Evolutionary conservation across 2,888 invertebrate genomes (phyloP).

Genomic region (Luffia ferchaultella): DNA sequence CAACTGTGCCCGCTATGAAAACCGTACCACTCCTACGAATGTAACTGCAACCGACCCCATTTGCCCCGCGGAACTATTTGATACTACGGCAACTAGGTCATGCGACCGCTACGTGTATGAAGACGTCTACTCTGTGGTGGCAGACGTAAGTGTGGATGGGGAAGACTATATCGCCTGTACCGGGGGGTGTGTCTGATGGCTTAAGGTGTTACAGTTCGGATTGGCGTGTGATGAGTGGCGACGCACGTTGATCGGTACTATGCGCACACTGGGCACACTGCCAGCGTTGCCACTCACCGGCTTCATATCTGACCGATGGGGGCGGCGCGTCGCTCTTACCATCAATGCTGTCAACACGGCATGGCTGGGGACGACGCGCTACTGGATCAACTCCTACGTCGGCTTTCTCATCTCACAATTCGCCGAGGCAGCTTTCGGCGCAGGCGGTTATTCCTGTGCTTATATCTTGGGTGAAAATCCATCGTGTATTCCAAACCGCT

Average conservation of each 20-base stretch:
- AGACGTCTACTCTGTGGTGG: conserved; percentile 36
- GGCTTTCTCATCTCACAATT: conserved; percentile 74
- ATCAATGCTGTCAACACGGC: conserved; percentile 65
- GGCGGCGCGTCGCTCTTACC: conserved; percentile 65
- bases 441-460: conserved; percentile 73
- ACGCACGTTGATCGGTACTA: conserved; percentile 73
- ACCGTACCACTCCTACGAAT: conserved; percentile 7
- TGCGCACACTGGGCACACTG: conserved; percentile 73
- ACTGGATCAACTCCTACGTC: conserved; percentile 65
- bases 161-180: no score
- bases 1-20: conserved; percentile 46
- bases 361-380: conserved; percentile 68
- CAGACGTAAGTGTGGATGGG: conserved; percentile 41
- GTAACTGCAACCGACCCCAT: conserved; percentile 6
- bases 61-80: conserved; percentile 35
- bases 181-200: no score
- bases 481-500: no score
- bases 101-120: conserved; percentile 37
- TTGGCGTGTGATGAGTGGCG: conserved; percentile 74
- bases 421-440: conserved; percentile 70
- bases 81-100: conserved; percentile 17
- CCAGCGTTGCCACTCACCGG: conserved; percentile 74
- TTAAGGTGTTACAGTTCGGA: conserved; percentile 66
- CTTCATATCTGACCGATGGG: conserved; percentile 75
- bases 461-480: no score